Evolutionary conservation across 2,888 invertebrate species (phyloP).

Genomic region (Holacanthella duospinosa): DNA sequence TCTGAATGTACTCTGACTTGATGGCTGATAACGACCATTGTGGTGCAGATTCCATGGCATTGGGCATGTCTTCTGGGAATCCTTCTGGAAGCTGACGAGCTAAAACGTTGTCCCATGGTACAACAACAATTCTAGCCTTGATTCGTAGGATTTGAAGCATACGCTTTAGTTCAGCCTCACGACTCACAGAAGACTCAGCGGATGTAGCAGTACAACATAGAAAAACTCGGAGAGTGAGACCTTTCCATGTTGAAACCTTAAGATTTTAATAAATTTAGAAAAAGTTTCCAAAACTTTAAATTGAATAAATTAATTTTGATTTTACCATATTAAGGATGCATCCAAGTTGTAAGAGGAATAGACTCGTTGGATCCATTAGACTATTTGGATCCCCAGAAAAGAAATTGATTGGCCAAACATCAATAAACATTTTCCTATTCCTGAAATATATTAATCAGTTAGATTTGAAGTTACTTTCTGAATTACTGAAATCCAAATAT

Average conservation of each 20-base stretch:
- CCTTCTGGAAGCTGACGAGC: slow-evolving; percentile 27
- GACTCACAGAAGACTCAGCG: slow-evolving; percentile 35
- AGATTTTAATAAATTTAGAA: slow-evolving; percentile 14
- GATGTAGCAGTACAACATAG: slow-evolving; percentile 53
- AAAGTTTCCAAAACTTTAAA: neutral
- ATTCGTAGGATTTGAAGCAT: slow-evolving; percentile 77
- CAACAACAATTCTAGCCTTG: slow-evolving; percentile 59
- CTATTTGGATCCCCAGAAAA: slow-evolving; percentile 64
- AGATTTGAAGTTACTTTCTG: slow-evolving; percentile 11
- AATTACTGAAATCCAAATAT: slow-evolving; percentile 11
- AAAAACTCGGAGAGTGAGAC: slow-evolving; percentile 72
- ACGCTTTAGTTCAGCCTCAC: slow-evolving; percentile 43
- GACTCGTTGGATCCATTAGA: slow-evolving; percentile 72
- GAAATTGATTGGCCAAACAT: slow-evolving; percentile 95
- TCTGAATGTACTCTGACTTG: slow-evolving; percentile 35
- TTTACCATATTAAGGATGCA: slow-evolving; percentile 80
- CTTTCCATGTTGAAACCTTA: slow-evolving; percentile 69
- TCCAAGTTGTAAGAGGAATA: slow-evolving; percentile 93
- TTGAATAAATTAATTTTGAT: neutral
- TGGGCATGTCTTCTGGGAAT: slow-evolving; percentile 23
- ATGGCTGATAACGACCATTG: slow-evolving; percentile 34
- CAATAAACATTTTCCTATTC: slow-evolving; percentile 63
- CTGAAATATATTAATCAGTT: too few relatives aligned
- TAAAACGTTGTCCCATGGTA: slow-evolving; percentile 45
- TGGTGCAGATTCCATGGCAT: slow-evolving; percentile 27